Base-by-base conservation (phyloP, 2,797 vertebrate species). In the Peromyscus eremicus region DNA sequence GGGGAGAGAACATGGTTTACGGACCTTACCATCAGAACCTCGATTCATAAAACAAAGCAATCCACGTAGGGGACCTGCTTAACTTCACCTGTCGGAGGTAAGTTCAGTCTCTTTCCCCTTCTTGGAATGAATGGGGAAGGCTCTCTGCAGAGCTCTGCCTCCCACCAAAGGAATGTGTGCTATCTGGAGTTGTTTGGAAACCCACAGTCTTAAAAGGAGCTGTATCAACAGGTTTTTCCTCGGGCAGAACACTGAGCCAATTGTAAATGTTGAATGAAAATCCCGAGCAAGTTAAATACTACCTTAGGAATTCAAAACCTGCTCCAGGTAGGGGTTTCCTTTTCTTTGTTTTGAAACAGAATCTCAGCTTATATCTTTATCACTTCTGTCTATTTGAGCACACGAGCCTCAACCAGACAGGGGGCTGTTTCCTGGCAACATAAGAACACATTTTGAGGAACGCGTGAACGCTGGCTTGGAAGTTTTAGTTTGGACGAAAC, bases 131-230 rank as follows among this genome's bases (percentile, higher is more conserved):
- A 80, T 80, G 34, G 92, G 91, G 49, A 62, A 88, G 64, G 83
- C 94, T 93, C 62, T 27, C 43, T 16, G 77, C 70, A 91, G 79
- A 79, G 21, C 81, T 71, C 91, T 3, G 68, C 97, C 98, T 97
- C 98, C 91, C 96, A 96, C 92, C 96, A 82, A 46, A 97, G 96
- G 96, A 98, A 98, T 94, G 97, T 23, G 94, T 94, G 94, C 95
- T 97, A 76, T 97, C 97, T 80, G 0, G 94, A 93, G 93, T 68
- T 97, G 96, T 96, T 96, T 97, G 96, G 97, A 77, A 96, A 97
- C 92, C 52, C 83, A 52, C 5, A 57, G 40, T 95, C 43, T 93
- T 98, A 97, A 97, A 94, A 98, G 94, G 92, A 97, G 83, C 94
- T 97, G 90, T 95, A 97, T 71, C 93, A 97, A 97, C 88, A 97